Evolutionary conservation across 2,888 invertebrate genomes (phyloP), one percentile per base, ranked within the genome.

Genomic region (Mongoloraphidia duomilia): DNA sequence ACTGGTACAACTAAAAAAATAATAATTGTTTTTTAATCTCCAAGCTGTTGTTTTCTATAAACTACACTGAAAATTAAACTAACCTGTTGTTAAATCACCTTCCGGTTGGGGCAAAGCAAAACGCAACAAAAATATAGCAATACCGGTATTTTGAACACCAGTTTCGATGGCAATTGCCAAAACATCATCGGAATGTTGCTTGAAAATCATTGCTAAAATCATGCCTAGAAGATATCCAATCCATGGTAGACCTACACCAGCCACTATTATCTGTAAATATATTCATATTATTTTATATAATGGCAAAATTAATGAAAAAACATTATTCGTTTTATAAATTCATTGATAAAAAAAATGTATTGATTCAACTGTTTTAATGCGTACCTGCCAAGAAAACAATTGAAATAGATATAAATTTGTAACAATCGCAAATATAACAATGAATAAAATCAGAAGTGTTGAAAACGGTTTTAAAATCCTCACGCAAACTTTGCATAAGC

Each of bases 151-250:
- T 69, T 94, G 93, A 47, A 94, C 82, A 46, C 94, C 92, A 5
- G 90, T 88, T 72, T 95, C 95, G 44, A 95, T 83, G 44, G 89
- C 83, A 59, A 95, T 92, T 6, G 95, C 90, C n/a, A 89, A 68
- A 3, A 80, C 70, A 65, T 93, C 88, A 3, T 73, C 64, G 41
- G 73, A 65, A 6, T 77, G 71, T 61, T 84, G 86, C 33, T 73
- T 71, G 11, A 77, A 69, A 1, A 79, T 33, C 46, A 72, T 68
- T 0, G 89, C 81, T 1, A 77, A 58, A 9, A 74, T 41, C 63
- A 79, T 83, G 2, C 90, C 91, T 37, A 78, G 68, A 3, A 71
- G 46, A 64, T 88, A 92, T 0, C 92, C 92, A 35, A 87, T 61
- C 81, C 86, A 88, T 0, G 92, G 91, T 44, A 92, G 69, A 1